Evolutionary conservation across 2,888 invertebrate genomes (phyloP).

Genomic region (Cantharis lateralis): DNA sequence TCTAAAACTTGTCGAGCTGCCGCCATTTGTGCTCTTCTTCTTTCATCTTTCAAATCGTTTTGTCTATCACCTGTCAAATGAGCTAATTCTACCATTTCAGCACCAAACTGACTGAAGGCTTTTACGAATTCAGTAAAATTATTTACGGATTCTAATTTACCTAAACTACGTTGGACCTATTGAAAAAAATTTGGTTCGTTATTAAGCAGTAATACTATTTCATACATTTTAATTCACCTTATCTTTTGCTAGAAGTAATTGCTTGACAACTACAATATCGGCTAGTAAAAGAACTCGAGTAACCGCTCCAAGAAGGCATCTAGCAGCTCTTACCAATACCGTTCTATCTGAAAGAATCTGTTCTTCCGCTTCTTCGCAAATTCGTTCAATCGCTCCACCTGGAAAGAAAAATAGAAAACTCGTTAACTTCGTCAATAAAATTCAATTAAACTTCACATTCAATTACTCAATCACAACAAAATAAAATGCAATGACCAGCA

Average conservation of each 20-base stretch:
- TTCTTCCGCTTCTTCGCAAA: slow-evolving; percentile 79
- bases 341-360: slow-evolving; percentile 63
- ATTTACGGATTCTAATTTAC: slow-evolving; percentile 83
- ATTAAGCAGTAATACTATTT: neutral
- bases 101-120: slow-evolving; percentile 97
- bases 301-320: slow-evolving; percentile 91
- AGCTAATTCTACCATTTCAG: slow-evolving; percentile 98
- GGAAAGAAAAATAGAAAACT: slow-evolving; percentile 36
- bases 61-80: slow-evolving; percentile 84
- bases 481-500: neutral
- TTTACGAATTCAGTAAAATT: slow-evolving; percentile 98
- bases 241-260: slow-evolving; percentile 92
- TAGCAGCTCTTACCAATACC: slow-evolving; percentile 87
- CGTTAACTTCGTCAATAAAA: neutral
- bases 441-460: neutral
- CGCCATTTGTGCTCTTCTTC: slow-evolving; percentile 93
- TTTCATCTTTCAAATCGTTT: slow-evolving; percentile 90
- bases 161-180: slow-evolving; percentile 79
- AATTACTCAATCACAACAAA: neutral
- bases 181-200: neutral
- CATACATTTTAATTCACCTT: slow-evolving; percentile 65
- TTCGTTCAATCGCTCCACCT: slow-evolving; percentile 91
- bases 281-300: slow-evolving; percentile 94
- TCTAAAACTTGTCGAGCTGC: slow-evolving; percentile 94
- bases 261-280: slow-evolving; percentile 96